Evolutionary conservation across 2,113 vertebrate genomes (phyloP).

Genomic region (Oryctolagus cuniculus): DNA sequence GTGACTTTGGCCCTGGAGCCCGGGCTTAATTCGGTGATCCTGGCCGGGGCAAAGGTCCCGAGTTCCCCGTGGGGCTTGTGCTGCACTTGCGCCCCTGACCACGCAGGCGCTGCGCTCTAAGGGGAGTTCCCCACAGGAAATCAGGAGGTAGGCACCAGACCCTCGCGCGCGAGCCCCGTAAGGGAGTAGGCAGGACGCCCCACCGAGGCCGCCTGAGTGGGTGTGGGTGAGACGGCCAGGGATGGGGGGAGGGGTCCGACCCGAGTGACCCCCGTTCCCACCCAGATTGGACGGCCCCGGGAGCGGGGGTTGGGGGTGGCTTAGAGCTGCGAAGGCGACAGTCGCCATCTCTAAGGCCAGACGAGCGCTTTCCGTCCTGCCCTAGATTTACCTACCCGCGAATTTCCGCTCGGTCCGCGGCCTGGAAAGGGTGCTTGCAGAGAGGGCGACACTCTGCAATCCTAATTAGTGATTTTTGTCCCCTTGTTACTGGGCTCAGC

Average conservation of each 20-base stretch:
- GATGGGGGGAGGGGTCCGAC: not conserved
- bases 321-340: not conserved
- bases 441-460: conserved; percentile 92
- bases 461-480: conserved; percentile 99
- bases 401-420: conserved; percentile 84
- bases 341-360: conserved; percentile 65
- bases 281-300: not conserved
- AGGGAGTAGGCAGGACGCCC: not conserved
- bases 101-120: rapidly evolving
- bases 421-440: conserved; percentile 92
- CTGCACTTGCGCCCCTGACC: not conserved
- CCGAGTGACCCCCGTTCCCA: not conserved
- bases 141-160: too few species aligned
- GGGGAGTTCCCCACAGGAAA: too few species aligned
- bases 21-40: not conserved
- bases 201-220: rapidly evolving
- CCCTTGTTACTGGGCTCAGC: conserved; percentile 94
- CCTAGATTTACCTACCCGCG: conserved; percentile 87
- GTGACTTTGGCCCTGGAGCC: not conserved
- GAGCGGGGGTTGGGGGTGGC: not conserved
- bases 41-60: not conserved
- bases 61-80: not conserved
- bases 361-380: conserved; percentile 80
- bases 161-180: not conserved
- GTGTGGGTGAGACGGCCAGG: not conserved